These are phyloP conservation scores for Falco cherrug DNA, from an alignment of 2,797 vertebrate species.

Conservation along the genomic window DNA sequence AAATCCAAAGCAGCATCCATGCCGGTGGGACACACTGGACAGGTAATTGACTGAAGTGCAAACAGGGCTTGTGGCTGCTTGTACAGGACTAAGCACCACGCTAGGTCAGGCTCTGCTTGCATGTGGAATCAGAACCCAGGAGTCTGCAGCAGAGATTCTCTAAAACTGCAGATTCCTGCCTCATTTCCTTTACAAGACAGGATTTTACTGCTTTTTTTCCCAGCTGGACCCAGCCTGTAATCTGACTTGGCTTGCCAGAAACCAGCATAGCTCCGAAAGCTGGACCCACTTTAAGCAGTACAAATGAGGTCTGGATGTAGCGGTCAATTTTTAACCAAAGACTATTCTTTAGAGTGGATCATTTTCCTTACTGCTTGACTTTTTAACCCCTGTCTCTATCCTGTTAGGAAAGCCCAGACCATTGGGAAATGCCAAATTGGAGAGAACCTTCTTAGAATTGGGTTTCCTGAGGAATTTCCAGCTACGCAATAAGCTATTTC, in stretches of 20 bases:
- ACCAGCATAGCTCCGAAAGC: neutral
- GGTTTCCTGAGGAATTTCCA: slow-evolving; percentile 16
- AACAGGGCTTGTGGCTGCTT: too few species aligned
- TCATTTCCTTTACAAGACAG: neutral
- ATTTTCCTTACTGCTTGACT: neutral
- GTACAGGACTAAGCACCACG: neutral
- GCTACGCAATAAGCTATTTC: neutral
- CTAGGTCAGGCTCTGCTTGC: neutral
- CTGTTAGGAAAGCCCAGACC: neutral
- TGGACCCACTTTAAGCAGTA: neutral
- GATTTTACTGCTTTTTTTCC: neutral
- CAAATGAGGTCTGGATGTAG: neutral
- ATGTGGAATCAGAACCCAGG: neutral
- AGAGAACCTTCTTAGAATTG: neutral
- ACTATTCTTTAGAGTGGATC: neutral
- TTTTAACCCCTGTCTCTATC: neutral
- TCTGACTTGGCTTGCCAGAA: neutral
- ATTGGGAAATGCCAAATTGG: neutral
- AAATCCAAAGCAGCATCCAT: neutral
- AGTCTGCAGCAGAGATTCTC: neutral
- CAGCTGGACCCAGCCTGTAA: neutral
- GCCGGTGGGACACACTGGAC: neutral
- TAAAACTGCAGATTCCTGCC: neutral
- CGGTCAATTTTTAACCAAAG: neutral
- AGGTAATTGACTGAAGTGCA: rapidly evolving